phyloP scores from a whole-genome alignment of 2,888 invertebrate species.

The Drosophila greeni region DNA sequence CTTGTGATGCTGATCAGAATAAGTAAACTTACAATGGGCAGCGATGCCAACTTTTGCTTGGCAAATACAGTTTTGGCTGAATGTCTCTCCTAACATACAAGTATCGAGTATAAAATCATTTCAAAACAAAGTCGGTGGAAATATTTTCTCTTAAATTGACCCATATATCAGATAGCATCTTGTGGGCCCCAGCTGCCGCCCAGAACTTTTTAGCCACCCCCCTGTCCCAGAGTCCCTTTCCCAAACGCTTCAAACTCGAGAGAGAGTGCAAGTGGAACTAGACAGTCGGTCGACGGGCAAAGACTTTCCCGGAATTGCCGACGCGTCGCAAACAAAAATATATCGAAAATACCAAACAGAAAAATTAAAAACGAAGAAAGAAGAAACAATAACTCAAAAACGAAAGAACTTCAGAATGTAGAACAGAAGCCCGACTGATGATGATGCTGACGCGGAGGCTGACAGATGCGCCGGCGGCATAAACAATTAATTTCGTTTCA shows the following conservation, averaged over 20 bases:
- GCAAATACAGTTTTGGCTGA: not conserved
- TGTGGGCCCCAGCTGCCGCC: slow-evolving; percentile 6
- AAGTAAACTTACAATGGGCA: not conserved
- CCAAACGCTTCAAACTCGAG: slow-evolving; percentile 5
- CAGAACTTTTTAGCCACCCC: not conserved
- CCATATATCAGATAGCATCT: slow-evolving; percentile 45
- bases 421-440: slow-evolving; percentile 40
- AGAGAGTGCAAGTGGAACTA: slow-evolving; percentile 54
- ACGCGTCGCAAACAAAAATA: slow-evolving; percentile 41
- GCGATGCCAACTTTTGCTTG: not conserved
- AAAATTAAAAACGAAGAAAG: slow-evolving; percentile 45
- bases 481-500: slow-evolving; percentile 45
- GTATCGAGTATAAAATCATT: not conserved
- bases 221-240: not conserved
- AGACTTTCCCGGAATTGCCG: slow-evolving; percentile 65
- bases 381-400: slow-evolving; percentile 69
- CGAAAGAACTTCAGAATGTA: slow-evolving; percentile 53
- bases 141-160: slow-evolving; percentile 40
- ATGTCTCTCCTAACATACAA: not conserved
- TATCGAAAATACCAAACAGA: slow-evolving; percentile 19
- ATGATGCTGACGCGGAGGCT: slow-evolving; percentile 61
- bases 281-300: slow-evolving; percentile 62
- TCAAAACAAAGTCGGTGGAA: not conserved
- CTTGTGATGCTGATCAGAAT: not conserved
- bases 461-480: slow-evolving; percentile 64